Conservation (phyloP, 2,888 invertebrate species). For the Perizoma flavofasciatum region DNA sequence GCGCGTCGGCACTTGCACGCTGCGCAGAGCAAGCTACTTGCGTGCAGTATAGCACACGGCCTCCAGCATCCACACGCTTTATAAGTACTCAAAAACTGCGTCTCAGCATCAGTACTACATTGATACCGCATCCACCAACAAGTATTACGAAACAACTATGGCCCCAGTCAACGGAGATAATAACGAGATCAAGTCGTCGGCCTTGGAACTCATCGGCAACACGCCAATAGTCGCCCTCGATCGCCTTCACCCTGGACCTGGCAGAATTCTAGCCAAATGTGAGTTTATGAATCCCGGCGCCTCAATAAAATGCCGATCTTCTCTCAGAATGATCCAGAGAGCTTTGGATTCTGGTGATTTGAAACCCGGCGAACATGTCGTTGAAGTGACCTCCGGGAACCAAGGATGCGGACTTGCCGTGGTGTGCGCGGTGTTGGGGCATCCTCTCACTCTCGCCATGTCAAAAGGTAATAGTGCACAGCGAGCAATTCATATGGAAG, state of each 20-base stretch:
- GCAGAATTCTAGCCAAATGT: slow-evolving; percentile 74
- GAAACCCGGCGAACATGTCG: slow-evolving; percentile 63
- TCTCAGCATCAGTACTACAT: slow-evolving; percentile 36
- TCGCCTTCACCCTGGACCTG: slow-evolving; percentile 69
- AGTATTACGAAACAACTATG: slow-evolving; percentile 30
- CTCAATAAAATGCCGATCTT: slow-evolving; percentile 74
- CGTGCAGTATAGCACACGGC: slow-evolving; percentile 34
- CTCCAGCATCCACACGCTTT: slow-evolving; percentile 33
- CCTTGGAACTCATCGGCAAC: slow-evolving; percentile 73
- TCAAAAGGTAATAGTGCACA: slow-evolving; percentile 75
- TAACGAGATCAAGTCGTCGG: slow-evolving; percentile 71
- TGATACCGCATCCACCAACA: slow-evolving; percentile 37
- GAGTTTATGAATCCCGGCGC: slow-evolving; percentile 79
- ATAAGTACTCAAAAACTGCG: slow-evolving; percentile 26
- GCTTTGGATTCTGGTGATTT: slow-evolving; percentile 61
- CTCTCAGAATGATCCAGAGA: slow-evolving; percentile 66
- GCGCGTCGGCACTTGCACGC: slow-evolving; percentile 22
- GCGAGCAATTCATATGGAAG: slow-evolving; percentile 76
- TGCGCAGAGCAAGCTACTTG: slow-evolving; percentile 18
- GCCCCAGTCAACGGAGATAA: slow-evolving; percentile 46
- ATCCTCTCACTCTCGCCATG: slow-evolving; percentile 74
- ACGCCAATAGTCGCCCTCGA: slow-evolving; percentile 77
- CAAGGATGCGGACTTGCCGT: slow-evolving; percentile 77
- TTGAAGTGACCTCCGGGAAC: slow-evolving; percentile 76
- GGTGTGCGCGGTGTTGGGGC: slow-evolving; percentile 71